phyloP scores from a whole-genome alignment of 2,113 vertebrate species.

The Sialia sialis region DNA sequence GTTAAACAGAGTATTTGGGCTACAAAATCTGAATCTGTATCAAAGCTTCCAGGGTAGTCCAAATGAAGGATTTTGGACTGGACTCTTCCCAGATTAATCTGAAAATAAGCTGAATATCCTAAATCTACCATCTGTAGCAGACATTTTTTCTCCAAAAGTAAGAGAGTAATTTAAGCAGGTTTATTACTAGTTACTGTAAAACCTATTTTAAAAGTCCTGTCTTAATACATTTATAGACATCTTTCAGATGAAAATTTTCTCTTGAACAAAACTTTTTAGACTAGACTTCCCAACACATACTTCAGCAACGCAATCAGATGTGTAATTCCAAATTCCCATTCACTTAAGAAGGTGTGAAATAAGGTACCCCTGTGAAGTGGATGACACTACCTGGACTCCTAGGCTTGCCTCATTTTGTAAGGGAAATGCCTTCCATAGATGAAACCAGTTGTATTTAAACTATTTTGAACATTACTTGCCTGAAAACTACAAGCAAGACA shows the following conservation, averaged over 20 bases:
- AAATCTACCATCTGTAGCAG: not conserved
- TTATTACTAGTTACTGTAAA: not conserved
- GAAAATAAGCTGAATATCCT: not conserved
- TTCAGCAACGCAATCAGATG: not conserved
- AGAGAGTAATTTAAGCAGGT: not conserved
- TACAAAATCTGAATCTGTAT: not conserved
- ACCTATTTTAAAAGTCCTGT: not conserved
- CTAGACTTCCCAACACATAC: not conserved
- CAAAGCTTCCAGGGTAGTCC: not conserved
- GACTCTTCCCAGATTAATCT: not conserved
- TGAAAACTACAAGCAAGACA: not conserved
- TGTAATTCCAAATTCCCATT: not conserved
- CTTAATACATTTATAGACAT: not conserved
- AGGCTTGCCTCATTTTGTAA: not conserved
- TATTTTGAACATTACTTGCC: not conserved
- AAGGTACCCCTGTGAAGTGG: not conserved
- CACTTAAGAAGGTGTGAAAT: not conserved
- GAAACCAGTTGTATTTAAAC: not conserved
- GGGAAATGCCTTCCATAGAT: not conserved
- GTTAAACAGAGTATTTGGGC: not conserved
- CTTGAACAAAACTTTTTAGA: not conserved
- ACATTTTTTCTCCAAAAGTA: not conserved
- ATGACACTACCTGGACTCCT: not conserved
- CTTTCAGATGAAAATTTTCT: not conserved
- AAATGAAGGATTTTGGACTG: not conserved